Evolutionary conservation across 2,888 invertebrate genomes (phyloP).

Genomic region (Augochlorella aurata): DNA sequence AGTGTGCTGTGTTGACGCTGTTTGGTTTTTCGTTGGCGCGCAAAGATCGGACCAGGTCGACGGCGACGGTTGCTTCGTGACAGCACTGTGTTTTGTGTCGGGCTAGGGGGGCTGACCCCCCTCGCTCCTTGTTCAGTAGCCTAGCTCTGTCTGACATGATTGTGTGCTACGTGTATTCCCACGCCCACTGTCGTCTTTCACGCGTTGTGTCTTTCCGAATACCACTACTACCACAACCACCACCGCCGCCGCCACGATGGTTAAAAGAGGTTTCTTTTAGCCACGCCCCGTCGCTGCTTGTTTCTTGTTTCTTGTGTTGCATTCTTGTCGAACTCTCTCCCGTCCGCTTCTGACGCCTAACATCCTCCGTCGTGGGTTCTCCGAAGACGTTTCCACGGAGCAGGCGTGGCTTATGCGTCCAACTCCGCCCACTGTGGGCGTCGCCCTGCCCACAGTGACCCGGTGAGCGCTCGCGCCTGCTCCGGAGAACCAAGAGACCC

Average conservation of each 20-base stretch:
- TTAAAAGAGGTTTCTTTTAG: not conserved
- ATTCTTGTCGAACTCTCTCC: not conserved
- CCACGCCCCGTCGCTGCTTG: constrained; percentile 12
- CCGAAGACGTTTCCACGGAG: no score
- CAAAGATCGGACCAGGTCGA: constrained; percentile 9
- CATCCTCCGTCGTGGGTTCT: not conserved
- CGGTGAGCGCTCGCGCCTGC: not conserved
- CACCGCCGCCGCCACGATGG: not conserved
- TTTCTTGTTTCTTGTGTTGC: constrained; percentile 25
- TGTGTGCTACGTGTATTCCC: constrained; percentile 77
- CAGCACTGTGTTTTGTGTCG: constrained; percentile 78
- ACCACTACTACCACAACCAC: constrained; percentile 10
- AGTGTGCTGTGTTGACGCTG: not conserved
- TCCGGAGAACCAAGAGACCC: not conserved
- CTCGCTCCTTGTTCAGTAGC: constrained; percentile 76
- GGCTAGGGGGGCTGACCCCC: constrained; percentile 71
- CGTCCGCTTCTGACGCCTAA: constrained; percentile 11
- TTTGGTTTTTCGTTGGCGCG: not conserved
- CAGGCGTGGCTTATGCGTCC: not conserved
- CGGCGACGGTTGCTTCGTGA: constrained; percentile 67
- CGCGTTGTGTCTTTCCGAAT: constrained; percentile 22
- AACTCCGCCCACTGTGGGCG: not conserved
- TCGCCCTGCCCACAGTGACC: not conserved
- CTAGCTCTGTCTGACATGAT: constrained; percentile 75
- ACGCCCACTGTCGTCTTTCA: constrained; percentile 27